Conservation (phyloP, 2,888 invertebrate genomes). For the Drosophila dives region DNA sequence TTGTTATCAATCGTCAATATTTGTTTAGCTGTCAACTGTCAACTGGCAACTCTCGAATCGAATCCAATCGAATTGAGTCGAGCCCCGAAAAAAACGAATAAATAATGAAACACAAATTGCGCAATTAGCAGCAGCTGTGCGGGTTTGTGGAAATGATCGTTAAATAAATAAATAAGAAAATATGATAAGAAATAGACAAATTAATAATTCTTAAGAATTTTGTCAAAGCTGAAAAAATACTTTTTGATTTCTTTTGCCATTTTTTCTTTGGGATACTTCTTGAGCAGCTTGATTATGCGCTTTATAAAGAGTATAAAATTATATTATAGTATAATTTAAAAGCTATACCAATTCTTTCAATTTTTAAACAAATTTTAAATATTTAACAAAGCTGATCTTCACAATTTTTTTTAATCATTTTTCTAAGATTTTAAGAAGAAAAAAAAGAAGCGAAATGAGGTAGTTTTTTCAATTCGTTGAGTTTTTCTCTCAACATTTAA, state of each 20-base stretch:
- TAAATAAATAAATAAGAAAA: not conserved
- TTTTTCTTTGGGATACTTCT: not conserved
- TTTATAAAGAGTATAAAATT: no score
- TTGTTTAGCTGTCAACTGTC: constrained; percentile 44
- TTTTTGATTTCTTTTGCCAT: not conserved
- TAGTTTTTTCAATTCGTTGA: not conserved
- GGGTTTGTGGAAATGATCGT: not conserved
- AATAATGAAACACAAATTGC: not conserved
- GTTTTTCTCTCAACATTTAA: not conserved
- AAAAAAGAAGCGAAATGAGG: not conserved
- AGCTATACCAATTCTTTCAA: no score
- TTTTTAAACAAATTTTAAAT: no score
- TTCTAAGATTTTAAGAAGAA: not conserved
- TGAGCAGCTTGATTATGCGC: no score
- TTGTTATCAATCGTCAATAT: constrained; percentile 52
- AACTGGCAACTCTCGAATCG: constrained; percentile 3
- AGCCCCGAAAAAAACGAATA: not conserved
- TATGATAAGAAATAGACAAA: not conserved
- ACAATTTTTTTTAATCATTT: not conserved
- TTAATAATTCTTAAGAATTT: not conserved
- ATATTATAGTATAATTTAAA: no score
- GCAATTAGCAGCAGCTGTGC: not conserved
- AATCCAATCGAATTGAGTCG: not conserved
- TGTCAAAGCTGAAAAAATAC: not conserved
- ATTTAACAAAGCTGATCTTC: not conserved